A percentile compares a stretch with the other conserved stretches of the same genome.
Evolutionary conservation across 2,888 invertebrate species (phyloP).

Genomic region (Habrosyne pyritoides): DNA sequence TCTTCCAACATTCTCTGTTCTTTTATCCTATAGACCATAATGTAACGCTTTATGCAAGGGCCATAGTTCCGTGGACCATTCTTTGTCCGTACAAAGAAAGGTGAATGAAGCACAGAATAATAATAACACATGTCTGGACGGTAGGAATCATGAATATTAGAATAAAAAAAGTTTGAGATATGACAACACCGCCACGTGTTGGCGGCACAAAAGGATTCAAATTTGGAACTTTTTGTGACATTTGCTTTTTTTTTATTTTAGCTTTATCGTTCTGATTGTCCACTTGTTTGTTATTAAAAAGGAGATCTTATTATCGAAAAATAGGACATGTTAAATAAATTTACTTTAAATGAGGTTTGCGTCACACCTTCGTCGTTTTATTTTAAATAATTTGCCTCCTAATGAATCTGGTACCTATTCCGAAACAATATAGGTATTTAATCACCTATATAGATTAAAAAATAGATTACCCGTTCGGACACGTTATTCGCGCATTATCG

Average conservation of each 20-base stretch:
- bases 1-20: conserved; percentile 70
- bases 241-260: conserved; percentile 38
- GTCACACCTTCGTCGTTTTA: too few species aligned
- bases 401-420: too few species aligned
- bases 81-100: conserved; percentile 73
- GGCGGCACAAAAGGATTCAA: conserved; percentile 60
- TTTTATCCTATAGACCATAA: conserved; percentile 72
- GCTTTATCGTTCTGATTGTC: conserved; percentile 13
- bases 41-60: conserved; percentile 69
- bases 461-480: conserved; percentile 14
- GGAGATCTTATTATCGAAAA: not conserved
- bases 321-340: not conserved
- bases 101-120: conserved; percentile 77
- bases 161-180: conserved; percentile 65
- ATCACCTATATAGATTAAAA: conserved; percentile 16
- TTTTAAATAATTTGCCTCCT: too few species aligned
- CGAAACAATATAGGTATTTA: too few species aligned
- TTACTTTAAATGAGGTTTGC: too few species aligned
- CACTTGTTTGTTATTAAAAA: conserved; percentile 7
- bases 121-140: conserved; percentile 73
- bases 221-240: conserved; percentile 52
- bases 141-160: conserved; percentile 63
- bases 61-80: conserved; percentile 72
- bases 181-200: conserved; percentile 78
- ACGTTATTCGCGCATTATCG: conserved; percentile 33